A percentile compares a stretch with the other conserved stretches of the same genome.
Evolutionary conservation across 2,113 vertebrate genomes (phyloP).

Genomic region (Chitala chitala): DNA sequence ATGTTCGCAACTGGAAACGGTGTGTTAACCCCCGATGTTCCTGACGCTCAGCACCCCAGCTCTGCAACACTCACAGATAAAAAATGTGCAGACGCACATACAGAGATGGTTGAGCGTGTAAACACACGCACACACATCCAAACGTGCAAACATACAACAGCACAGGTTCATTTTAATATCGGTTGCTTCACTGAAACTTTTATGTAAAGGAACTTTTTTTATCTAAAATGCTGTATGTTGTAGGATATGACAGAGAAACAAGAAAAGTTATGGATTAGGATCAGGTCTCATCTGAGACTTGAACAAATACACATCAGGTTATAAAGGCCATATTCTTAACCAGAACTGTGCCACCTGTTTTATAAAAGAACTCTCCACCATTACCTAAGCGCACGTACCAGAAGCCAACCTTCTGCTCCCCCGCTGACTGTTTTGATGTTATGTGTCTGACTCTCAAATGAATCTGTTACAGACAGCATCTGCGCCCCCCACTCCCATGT

Average conservation of each 20-base stretch:
- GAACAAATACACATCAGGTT: no score
- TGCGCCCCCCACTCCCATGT: background rate
- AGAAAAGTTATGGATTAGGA: no score
- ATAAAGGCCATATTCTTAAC: no score
- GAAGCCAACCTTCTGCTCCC: background rate
- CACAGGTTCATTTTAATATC: background rate
- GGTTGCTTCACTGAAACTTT: no score
- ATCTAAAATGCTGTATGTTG: no score
- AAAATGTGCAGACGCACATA: constrained; percentile 24
- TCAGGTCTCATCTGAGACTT: no score
- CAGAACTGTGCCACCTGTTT: no score
- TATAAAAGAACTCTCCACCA: no score
- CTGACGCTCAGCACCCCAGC: constrained; percentile 62
- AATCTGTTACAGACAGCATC: background rate
- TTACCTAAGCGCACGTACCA: background rate
- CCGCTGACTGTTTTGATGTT: background rate
- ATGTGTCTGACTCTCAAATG: background rate
- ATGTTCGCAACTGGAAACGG: constrained; percentile 73
- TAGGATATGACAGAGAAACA: no score
- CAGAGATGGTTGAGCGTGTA: constrained; percentile 1
- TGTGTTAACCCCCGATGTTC: constrained; percentile 55
- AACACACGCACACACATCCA: constrained; percentile 14
- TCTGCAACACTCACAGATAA: constrained; percentile 55
- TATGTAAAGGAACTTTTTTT: no score
- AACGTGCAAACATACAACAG: constrained; percentile 6